Percentiles rank a stretch among this genome's conserved stretches.
Conservation (phyloP, 2,888 invertebrate genomes). For the Scaptomyza parva region DNA sequence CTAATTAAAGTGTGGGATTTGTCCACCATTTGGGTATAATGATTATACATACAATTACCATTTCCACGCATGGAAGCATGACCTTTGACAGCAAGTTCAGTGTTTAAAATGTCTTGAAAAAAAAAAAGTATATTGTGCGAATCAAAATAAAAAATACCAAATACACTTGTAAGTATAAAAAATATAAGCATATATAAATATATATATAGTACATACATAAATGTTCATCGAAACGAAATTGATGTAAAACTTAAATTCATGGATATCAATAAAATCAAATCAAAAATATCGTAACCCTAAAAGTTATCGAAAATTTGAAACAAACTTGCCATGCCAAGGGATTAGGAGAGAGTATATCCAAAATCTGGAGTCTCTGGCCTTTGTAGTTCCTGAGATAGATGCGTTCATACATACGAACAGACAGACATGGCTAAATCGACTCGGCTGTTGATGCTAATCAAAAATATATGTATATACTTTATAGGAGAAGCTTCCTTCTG, state of each 20-base stretch:
- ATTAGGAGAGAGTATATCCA: no score
- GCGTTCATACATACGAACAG: no score
- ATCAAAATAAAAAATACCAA: slow-evolving; percentile 48
- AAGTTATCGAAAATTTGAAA: no score
- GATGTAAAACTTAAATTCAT: slow-evolving; percentile 53
- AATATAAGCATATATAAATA: slow-evolving; percentile 29
- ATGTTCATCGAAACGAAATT: slow-evolving; percentile 51
- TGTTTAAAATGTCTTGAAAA: slow-evolving; percentile 27
- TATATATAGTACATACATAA: slow-evolving; percentile 40
- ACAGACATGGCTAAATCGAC: no score
- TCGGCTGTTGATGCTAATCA: no score
- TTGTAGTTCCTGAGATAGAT: no score
- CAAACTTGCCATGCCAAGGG: no score
- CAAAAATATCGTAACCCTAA: no score
- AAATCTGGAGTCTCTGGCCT: no score
- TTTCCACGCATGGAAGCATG: slow-evolving; percentile 8
- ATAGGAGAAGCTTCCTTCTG: no score
- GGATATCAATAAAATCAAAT: slow-evolving; percentile 55
- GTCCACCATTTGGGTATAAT: slow-evolving; percentile 87
- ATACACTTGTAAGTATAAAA: slow-evolving; percentile 52
- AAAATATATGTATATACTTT: no score
- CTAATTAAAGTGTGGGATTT: slow-evolving; percentile 97
- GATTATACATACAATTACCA: slow-evolving; percentile 3
- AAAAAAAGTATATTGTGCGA: slow-evolving; percentile 41
- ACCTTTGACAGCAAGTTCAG: slow-evolving; percentile 23